Conservation (phyloP, 2,888 invertebrate species). For the Mactromeris polynyma region DNA sequence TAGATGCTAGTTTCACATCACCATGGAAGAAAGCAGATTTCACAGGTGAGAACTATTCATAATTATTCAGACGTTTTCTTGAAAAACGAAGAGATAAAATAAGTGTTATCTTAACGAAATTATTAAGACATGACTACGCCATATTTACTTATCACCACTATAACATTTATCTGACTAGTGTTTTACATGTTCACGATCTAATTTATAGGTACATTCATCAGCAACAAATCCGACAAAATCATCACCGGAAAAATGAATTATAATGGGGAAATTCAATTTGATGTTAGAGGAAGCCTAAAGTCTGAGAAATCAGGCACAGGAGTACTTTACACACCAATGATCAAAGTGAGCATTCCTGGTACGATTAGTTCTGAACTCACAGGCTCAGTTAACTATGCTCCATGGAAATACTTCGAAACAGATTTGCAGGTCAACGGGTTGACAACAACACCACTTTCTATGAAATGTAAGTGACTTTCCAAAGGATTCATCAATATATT, state of each 20-base stretch:
- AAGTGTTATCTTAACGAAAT: too few species aligned
- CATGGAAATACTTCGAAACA: conserved; percentile 67
- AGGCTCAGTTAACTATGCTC: conserved; percentile 68
- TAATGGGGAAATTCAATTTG: conserved; percentile 59
- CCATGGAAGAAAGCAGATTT: conserved; percentile 84
- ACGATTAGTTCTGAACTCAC: conserved; percentile 50
- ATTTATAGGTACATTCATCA: conserved; percentile 55
- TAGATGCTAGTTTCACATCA: conserved; percentile 79
- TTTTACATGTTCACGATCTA: background rate
- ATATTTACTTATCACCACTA: too few species aligned
- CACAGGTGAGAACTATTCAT: conserved; percentile 66
- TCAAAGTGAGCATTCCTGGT: conserved; percentile 58
- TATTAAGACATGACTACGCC: background rate
- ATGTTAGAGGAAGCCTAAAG: conserved; percentile 57
- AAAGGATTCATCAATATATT: background rate
- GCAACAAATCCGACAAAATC: conserved; percentile 49
- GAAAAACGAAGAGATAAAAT: background rate
- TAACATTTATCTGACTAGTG: background rate
- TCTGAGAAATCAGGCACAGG: conserved; percentile 65
- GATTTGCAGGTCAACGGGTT: conserved; percentile 74
- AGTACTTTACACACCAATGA: conserved; percentile 62
- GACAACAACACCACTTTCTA: conserved; percentile 64
- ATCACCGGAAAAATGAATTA: conserved; percentile 67
- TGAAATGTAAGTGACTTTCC: conserved; percentile 77
- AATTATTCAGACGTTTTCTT: background rate